Base-by-base conservation (phyloP, 2,888 invertebrate species). In the Morpho deidamia region DNA sequence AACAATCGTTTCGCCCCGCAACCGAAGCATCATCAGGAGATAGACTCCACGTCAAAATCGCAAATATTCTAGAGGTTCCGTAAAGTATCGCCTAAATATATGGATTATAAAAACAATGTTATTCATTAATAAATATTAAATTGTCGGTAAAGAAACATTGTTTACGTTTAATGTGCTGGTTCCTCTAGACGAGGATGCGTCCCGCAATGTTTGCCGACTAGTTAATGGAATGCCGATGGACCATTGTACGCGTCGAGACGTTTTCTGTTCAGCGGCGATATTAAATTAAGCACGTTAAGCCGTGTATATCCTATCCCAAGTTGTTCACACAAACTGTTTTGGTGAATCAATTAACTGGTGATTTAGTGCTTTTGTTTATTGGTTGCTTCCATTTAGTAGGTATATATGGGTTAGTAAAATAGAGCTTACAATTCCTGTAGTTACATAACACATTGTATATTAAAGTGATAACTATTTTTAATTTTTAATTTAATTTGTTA, bases 141-240 rank as follows among this genome's bases (percentile, higher is more conserved):
- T 23, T 23, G 14, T 23, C 5, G 23, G 23, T 5, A 23, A 23
- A 23, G 23, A 23, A 23, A 23, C 23, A 23, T 44, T 38, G 47
- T 44, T 44, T 53, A 49, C 33, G 39, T 51, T 11, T 41, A 49
- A 55, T 64, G 60, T 56, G 45, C 42, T 50, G 7, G 34, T 54
- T 33, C 23, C 62, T 33, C 58, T 80, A 82, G 74, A 71, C 71
- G 76, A 71, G 78, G 74, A 79, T 78, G 80, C 77, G 78, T 76
- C 75, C 74, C 72, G 71, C 61, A 65, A 64, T 86, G 81, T 87
- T 85, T 86, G 80, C 78, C 74, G 78, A 69, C 77, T 82, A 79
- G 84, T 86, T 85, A 87, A 87, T 87, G 82, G 87, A 84, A 87
- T 81, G 74, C 81, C 82, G 80, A 82, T 81, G 76, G 83, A 71